Base-by-base conservation (phyloP, 2,888 invertebrate genomes). In the Temnothorax rugatulus region DNA sequence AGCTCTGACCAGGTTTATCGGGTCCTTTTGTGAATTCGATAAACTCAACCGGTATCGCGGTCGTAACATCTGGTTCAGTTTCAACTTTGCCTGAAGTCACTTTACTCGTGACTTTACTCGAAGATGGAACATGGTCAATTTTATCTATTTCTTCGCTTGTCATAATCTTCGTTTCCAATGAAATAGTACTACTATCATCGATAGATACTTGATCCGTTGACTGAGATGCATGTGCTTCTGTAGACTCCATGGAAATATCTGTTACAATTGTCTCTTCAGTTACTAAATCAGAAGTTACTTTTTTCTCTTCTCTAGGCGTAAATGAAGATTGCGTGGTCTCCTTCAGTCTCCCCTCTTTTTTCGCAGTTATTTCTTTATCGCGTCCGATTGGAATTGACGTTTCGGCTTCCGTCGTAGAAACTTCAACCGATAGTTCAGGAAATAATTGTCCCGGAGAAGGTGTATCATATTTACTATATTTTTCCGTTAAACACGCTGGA, bases 401-500 rank as follows among this genome's bases (percentile, higher is more conserved):
- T 25, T 21, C 25, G 5, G 18, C 5, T 57, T 57, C 38, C 41
- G 21, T 57, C 15, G 34, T 34, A 5, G 15, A 4, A 29, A 5
- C 57, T 25, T 73, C 29, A 13, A 0, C 4, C 52, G 61, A n/a
- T 15, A 7, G 13, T 63, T 74, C 61, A 15, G 15, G 18, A 21
- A 25, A n/a, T 41, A 29, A 3, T 25, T 71, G 29, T 38, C 18
- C 3, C 25, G 41, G 38, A 13, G 52, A 41, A 1, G 11, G 3
- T n/a, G 18, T 21, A 11, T 0, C 4, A 21, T 21, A 0, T 74
- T 9, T 13, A 15, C 0, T 4, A 21, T 21, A 0, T 74, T 9
- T 13, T 75, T n/a, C 38, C 18, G 1, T 50, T 3, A 47, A 29
- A 11, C 82, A 82, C 4, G 11, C 15, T 76, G 76, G 52, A 44